phyloP scores from a whole-genome alignment of 2,113 vertebrate genomes.

The Cygnus atratus region DNA sequence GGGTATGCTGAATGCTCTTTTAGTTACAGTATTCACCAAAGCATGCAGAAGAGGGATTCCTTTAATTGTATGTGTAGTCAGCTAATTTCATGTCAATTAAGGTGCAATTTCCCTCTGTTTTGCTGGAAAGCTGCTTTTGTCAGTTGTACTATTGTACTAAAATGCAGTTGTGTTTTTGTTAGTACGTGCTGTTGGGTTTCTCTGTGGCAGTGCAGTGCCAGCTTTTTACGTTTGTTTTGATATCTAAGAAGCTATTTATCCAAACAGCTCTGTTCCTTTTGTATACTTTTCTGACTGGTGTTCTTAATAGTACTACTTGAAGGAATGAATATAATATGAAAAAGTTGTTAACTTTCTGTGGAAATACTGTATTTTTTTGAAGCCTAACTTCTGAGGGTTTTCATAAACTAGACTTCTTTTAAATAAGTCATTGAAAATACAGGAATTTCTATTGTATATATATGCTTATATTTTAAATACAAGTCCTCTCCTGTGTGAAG shows the following conservation, averaged over 20 bases:
- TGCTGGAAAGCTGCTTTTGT: neutral
- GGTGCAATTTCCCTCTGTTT: neutral
- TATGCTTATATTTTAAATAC: neutral
- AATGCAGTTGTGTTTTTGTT: no score
- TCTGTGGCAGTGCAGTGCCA: neutral
- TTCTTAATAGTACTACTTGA: neutral
- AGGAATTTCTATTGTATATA: neutral
- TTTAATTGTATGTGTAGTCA: neutral
- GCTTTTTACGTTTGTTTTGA: neutral
- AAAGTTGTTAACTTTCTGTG: neutral
- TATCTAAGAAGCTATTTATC: neutral
- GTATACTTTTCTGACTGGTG: neutral
- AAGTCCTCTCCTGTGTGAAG: neutral
- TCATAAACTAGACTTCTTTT: neutral
- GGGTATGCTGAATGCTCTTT: neutral
- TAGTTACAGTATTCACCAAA: neutral
- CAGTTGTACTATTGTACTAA: neutral
- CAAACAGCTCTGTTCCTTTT: neutral
- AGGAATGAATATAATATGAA: neutral
- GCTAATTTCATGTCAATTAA: neutral
- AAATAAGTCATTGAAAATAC: neutral
- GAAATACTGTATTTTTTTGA: neutral
- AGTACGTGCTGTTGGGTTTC: neutral
- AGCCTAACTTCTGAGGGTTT: neutral
- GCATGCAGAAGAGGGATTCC: fast-evolving